Evolutionary conservation across 2,888 invertebrate genomes (phyloP).

Genomic region (Melieria omissa): DNA sequence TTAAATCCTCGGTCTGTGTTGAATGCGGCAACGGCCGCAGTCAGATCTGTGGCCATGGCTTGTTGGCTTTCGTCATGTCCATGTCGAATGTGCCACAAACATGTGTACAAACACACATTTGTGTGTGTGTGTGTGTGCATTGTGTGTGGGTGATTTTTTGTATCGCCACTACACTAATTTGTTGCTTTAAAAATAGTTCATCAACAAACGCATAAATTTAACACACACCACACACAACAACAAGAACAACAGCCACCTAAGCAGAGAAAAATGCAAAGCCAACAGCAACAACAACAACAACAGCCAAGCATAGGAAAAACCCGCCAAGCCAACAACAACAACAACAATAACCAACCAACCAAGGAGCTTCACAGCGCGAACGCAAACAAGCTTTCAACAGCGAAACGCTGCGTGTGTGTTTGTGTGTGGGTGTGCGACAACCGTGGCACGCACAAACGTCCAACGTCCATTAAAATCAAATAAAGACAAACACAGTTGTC

Average conservation of each 20-base stretch:
- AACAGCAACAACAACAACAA: too few relatives aligned
- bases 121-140: neutral
- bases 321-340: too few relatives aligned
- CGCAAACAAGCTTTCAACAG: too few relatives aligned
- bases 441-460: constrained; percentile 22
- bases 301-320: too few relatives aligned
- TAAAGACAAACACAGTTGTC: constrained; percentile 29
- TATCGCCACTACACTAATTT: neutral
- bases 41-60: neutral
- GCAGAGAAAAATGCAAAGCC: neutral
- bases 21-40: neutral
- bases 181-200: constrained; percentile 12
- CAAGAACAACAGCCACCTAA: neutral
- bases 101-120: neutral
- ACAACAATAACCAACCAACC: too few relatives aligned
- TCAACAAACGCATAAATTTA: constrained; percentile 7
- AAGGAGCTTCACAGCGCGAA: too few relatives aligned
- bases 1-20: neutral
- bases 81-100: neutral
- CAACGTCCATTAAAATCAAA: constrained; percentile 29
- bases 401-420: too few relatives aligned
- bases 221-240: neutral
- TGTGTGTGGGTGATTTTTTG: neutral
- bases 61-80: too few relatives aligned
- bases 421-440: too few relatives aligned